Base-by-base conservation (phyloP, 2,888 invertebrate species). In the Dichetophora obliterata region DNA sequence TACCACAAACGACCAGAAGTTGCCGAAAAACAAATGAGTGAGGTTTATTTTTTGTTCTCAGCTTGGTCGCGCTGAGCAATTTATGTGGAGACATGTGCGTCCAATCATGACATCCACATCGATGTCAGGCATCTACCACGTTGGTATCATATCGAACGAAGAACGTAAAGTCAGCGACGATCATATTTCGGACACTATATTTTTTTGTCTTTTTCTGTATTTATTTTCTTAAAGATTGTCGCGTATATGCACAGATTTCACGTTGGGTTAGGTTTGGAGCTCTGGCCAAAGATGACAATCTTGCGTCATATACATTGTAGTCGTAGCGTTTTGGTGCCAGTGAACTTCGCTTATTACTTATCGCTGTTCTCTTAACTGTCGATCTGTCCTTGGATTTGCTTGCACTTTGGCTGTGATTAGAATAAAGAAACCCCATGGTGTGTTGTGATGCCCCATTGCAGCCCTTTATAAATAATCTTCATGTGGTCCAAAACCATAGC, bases 261-360 rank as follows among this genome's bases (percentile, higher is more conserved):
- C 11, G 27, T 59, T 22, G 27, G 19, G 22, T 54, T 24, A 22
- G 19, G 54, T 9, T 22, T 54, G 19, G 27, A 22, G 19, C 65
- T 59, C 16, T 11, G 16, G 11, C 22, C 16, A 37, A n/a, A 65
- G 69, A 70, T 70, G 69, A 70, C 34, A 70, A 70, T 70, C 69
- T 70, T 52, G 54, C 69, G 69, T 70, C 69, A 70, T 70, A 27
- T 31, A 34, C 19, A 9, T 54, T 19, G 52, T 59, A 19, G 68
- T 22, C 52, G n/a, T 31, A 31, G 31, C 31, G 31, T 31, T 27
- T 54, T 70, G 69, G 54, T 69, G 69, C 69, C 69, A 70, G 52
- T 54, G 52, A 70, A 70, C 54, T 54, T 31, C n/a, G 27, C 16
- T 70, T 54, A 52, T 70, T 70, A 70, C 52, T 70, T 70, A 52